Evolutionary conservation across 2,797 vertebrate genomes (phyloP), one percentile per base, ranked within the genome.

Genomic region (Allobates femoralis): DNA sequence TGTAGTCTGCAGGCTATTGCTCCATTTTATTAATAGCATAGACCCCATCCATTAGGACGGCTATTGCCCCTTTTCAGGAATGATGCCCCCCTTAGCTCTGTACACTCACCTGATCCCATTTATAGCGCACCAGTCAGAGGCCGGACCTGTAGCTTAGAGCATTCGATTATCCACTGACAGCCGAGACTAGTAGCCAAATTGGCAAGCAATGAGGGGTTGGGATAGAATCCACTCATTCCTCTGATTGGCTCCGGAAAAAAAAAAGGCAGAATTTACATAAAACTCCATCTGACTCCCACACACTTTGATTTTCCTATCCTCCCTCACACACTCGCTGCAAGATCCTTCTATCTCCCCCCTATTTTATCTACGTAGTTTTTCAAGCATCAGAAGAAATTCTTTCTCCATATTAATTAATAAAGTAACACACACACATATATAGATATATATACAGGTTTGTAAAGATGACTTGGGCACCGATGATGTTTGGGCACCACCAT

Each of bases 231-330:
- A 21, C 76, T 71, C 83, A 77, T 5, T 1, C 4, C 11, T 78
- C 32, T 81, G 32, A 88, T 88, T 88, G 87, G 87, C 32, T 73
- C 18, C 16, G 41, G 41, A 1, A 78, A 80, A 69, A 71, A 87
- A 84, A 88, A 85, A 88, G 71, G 78, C 83, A 88, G 71, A 73
- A 88, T 88, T 88, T 85, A 77, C 78, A 85, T 85, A 77, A 77
- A 85, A 66, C 71, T 76, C 71, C 76, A 82, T 83, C 85, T 85
- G 71, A 85, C 83, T 81, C 86, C 87, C 87, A 88, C 87, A 88
- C 87, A 84, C 83, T 81, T 85, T 84, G 30, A 82, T 79, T 78
- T 76, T 77, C 21, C 51, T 83, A 34, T 87, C 58, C 77, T 74
- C 78, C 69, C 60, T 75, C 55, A 53, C 69, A 86, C 23, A 67